Percentiles rank a stretch among this genome's conserved stretches.
Conservation (phyloP, 2,797 vertebrate genomes). For the Leptodactylus fallax region DNA sequence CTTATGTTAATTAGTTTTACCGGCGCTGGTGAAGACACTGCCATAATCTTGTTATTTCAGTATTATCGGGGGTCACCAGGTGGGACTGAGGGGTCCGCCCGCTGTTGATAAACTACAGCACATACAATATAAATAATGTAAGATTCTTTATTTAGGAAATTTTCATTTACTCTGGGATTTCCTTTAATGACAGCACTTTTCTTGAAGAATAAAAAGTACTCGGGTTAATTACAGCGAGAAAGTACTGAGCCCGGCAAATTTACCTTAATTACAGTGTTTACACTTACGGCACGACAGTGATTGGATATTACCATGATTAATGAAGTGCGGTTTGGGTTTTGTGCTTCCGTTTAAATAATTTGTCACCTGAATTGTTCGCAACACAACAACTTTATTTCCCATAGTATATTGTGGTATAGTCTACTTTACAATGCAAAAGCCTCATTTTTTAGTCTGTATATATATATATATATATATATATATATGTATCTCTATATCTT, state of each 20-base stretch:
- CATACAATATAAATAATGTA: conserved; percentile 54
- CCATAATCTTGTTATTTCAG: conserved; percentile 27
- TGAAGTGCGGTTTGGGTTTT: neutral
- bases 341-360: conserved; percentile 10
- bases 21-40: neutral
- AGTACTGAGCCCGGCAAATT: conserved; percentile 35
- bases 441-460: too few species aligned
- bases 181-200: conserved; percentile 61
- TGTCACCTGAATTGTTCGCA: neutral
- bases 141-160: conserved; percentile 54
- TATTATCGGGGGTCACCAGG: neutral
- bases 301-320: conserved; percentile 45
- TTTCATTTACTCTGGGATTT: conserved; percentile 59
- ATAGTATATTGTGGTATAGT: neutral
- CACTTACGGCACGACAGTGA: conserved; percentile 2
- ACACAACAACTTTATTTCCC: conserved; percentile 12
- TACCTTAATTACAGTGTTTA: conserved; percentile 64
- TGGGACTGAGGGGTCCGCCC: conserved; percentile 13
- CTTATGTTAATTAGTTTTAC: conserved; percentile 33
- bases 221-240: conserved; percentile 62
- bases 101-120: conserved; percentile 56
- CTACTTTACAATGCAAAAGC: neutral
- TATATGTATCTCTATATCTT: too few species aligned
- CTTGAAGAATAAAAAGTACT: conserved; percentile 12
- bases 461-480: neutral